Evolutionary conservation across 2,888 invertebrate species (phyloP), one percentile per base, ranked within the genome.

Genomic region (Melanophora roralis): DNA sequence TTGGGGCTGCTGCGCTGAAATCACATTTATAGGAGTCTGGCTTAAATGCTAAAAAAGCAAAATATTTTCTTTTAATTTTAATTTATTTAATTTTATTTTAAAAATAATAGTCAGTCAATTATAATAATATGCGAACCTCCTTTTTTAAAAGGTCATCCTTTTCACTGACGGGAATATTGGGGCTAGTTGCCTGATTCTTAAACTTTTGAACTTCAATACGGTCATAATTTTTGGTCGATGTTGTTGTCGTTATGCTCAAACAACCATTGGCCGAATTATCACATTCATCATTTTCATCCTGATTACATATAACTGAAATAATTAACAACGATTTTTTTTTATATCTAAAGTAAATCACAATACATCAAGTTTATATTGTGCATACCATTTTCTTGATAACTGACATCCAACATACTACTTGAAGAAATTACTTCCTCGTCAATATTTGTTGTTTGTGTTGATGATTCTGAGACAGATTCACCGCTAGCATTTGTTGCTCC

Each of bases 111-210:
- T 5, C 3, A 27, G 27, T 6, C 27, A 27, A 27, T 27, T 27
- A 27, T 6, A 27, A 6, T 27, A 6, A 5, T 27, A 27, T 32
- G 23, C 49, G 19, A 65, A 82, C 82, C 68, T 82, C 83, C 27
- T 57, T 76, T 64, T 81, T 83, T 16, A 74, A 32, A n/a, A 82
- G 51, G n/a, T 86, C 85, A 21, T 86, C 86, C 47, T 85, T 85
- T 27, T 82, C 83, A 32, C 59, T 82, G 11, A 62, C 77, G 14
- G 90, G 90, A 84, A 90, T 89, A 78, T 90, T 90, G 72, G 90
- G 90, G 86, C 90, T 90, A 77, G 90, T 90, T 69, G 90, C 90
- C 85, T 90, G 90, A 81, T 89, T 88, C 82, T 90, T 90, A 67
- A 88, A 89, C 83, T 88, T 90, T 75, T 89, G 90, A 80, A 89